Conservation (phyloP, 2,888 invertebrate species). For the Synanthedon tipuliformis region DNA sequence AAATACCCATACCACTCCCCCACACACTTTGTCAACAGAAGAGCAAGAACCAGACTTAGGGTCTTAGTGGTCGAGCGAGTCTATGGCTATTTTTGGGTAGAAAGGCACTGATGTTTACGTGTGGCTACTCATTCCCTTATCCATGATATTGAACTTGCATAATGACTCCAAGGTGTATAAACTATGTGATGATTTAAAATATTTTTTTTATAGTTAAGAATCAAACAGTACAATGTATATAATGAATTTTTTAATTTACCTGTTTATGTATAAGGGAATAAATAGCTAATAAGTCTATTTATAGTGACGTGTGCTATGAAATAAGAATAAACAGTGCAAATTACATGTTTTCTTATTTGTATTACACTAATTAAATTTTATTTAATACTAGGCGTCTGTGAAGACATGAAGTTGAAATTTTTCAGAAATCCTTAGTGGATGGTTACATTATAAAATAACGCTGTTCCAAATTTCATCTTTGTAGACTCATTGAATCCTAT, state of each 20-base stretch:
- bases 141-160: slow-evolving; percentile 16
- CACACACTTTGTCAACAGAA: slow-evolving; percentile 47
- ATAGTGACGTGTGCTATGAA: slow-evolving; percentile 14
- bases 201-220: slow-evolving; percentile 12
- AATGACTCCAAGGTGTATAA: neutral
- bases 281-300: slow-evolving; percentile 7
- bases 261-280: slow-evolving; percentile 39
- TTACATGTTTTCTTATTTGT: slow-evolving; percentile 5
- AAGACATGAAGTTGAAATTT: no score
- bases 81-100: slow-evolving; percentile 27
- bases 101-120: slow-evolving; percentile 13
- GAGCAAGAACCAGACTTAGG: slow-evolving; percentile 55
- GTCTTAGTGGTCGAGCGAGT: slow-evolving; percentile 50
- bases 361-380: no score
- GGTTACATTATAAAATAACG: no score
- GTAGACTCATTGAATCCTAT: no score
- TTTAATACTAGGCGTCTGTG: no score
- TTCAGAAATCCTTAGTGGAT: no score
- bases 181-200: neutral
- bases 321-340: slow-evolving; percentile 51
- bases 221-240: slow-evolving; percentile 52
- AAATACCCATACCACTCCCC: slow-evolving; percentile 45
- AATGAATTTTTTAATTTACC: slow-evolving; percentile 20
- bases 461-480: no score
- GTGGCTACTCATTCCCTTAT: slow-evolving; percentile 24